These are phyloP conservation scores for Meteorus sp. DNA, from an alignment of 1,140 invertebrate species.

Conservation along the genomic window DNA sequence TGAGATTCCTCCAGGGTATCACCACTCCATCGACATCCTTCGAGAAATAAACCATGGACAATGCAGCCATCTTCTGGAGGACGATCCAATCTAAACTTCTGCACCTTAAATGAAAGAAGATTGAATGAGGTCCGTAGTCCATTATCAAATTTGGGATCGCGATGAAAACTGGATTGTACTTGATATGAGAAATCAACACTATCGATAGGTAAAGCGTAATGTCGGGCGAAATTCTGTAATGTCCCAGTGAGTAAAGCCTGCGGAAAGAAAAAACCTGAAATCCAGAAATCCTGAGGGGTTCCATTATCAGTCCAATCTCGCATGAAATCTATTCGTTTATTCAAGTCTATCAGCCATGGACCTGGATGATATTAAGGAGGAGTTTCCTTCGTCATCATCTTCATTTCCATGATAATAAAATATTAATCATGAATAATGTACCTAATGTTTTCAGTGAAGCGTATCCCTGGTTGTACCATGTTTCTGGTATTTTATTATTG, in stretches of 20 bases:
- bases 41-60: conserved; percentile 73
- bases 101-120: conserved; percentile 49
- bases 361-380: conserved; percentile 36
- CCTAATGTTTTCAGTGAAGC: conserved; percentile 82
- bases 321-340: conserved; percentile 65
- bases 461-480: conserved; percentile 75
- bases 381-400: not conserved
- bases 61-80: conserved; percentile 69
- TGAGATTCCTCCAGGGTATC: conserved; percentile 62
- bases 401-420: not conserved
- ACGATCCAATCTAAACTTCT: conserved; percentile 51
- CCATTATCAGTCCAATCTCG: conserved; percentile 70
- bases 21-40: conserved; percentile 72
- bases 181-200: conserved; percentile 73
- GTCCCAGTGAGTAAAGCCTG: conserved; percentile 84
- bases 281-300: conserved; percentile 78
- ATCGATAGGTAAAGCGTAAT: conserved; percentile 76
- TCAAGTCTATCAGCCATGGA: conserved; percentile 67
- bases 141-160: conserved; percentile 2
- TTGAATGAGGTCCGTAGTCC: not conserved
- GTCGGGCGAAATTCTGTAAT: conserved; percentile 80
- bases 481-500: conserved; percentile 68
- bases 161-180: conserved; percentile 51
- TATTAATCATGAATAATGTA: conserved; percentile 39
- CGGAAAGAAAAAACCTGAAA: conserved; percentile 85